These are phyloP conservation scores for Syngnathus acus DNA, from an alignment of 2,797 vertebrate genomes.

Conservation along the genomic window DNA sequence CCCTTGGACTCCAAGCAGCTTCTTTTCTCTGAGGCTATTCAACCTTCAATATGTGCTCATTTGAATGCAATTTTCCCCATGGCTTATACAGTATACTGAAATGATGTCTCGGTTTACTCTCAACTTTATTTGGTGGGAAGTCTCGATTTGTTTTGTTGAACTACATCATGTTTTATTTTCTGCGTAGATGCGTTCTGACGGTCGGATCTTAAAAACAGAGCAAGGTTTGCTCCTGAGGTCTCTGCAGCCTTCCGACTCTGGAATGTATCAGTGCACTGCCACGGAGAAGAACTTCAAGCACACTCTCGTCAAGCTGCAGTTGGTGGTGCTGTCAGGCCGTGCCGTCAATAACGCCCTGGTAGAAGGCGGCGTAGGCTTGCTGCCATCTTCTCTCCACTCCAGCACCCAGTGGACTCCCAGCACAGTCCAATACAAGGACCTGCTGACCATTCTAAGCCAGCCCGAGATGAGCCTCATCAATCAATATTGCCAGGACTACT, in stretches of 20 bases:
- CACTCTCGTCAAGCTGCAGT: slow-evolving; percentile 82
- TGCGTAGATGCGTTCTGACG: slow-evolving; percentile 75
- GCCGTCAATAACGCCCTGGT: slow-evolving; percentile 79
- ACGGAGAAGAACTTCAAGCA: slow-evolving; percentile 98
- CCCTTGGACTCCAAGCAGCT: background rate
- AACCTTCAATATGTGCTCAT: background rate
- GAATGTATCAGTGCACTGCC: slow-evolving; percentile 89
- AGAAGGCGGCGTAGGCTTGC: slow-evolving; percentile 52
- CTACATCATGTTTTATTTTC: background rate
- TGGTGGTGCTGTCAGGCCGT: slow-evolving; percentile 81
- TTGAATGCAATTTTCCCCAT: background rate
- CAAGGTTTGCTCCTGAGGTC: slow-evolving; percentile 86
- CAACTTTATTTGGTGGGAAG: too few species aligned
- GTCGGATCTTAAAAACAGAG: slow-evolving; percentile 84
- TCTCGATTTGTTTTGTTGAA: too few species aligned
- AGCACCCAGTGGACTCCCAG: slow-evolving; percentile 71
- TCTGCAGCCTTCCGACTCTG: slow-evolving; percentile 81
- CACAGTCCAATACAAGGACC: slow-evolving; percentile 81
- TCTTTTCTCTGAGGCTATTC: background rate
- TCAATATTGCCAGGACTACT: slow-evolving; percentile 98
- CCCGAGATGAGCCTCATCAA: slow-evolving; percentile 96
- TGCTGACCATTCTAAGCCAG: slow-evolving; percentile 92
- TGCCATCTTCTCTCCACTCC: slow-evolving; percentile 54
- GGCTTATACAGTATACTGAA: too few species aligned
- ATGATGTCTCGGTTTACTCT: too few species aligned